Base-by-base conservation (phyloP, 1,140 invertebrate species). In the Bombus terrestris region DNA sequence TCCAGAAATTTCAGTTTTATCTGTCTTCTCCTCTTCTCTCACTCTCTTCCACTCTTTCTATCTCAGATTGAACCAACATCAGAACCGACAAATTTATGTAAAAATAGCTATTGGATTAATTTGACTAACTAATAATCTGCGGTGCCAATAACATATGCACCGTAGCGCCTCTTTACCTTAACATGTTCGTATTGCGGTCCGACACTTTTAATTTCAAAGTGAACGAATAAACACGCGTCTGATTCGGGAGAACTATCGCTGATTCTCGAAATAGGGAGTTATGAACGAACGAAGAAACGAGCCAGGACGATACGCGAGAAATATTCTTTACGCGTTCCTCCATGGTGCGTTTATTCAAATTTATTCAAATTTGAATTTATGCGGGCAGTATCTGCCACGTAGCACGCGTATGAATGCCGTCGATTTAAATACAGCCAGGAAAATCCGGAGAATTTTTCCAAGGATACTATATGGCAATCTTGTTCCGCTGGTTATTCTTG, bases 321-420 rank as follows among this genome's bases (percentile, higher is more conserved):
- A 72, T 84, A 79, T 71, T 62, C 76, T 39, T 37, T 28, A 43
- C 39, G 37, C 57, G 28, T 28, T 32, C 18, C 39, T 79, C 53
- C 22, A 32, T 41, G 25, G 59, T 62, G 6, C 32, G 32, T 84
- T 83, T 77, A 84, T 80, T 72, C 53, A 80, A 79, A 80, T 84
- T 84, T 80, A 84, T 84, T 84, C 68, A 71, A 84, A 84, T 79
- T 71, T 39, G 41, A 80, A 71, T 69, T 59, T 69, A 71, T 47
- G 66, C n/a, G 37, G 74, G 37, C 74, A 39, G 47, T 57, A 77
- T 83, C 57, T 66, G 72, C 35, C 25, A 22, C 32, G 59, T 12
- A n/a, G 41, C 25, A 66, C 62, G 47, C 57, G 62, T 76, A 68
- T 47, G 32, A 66, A 64, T 76, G 25, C 18, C 57, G 71, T 83